Evolutionary conservation across 2,797 vertebrate genomes (phyloP), one percentile per base, ranked within the genome.

Genomic region (Mormyrus hasselquistii): DNA sequence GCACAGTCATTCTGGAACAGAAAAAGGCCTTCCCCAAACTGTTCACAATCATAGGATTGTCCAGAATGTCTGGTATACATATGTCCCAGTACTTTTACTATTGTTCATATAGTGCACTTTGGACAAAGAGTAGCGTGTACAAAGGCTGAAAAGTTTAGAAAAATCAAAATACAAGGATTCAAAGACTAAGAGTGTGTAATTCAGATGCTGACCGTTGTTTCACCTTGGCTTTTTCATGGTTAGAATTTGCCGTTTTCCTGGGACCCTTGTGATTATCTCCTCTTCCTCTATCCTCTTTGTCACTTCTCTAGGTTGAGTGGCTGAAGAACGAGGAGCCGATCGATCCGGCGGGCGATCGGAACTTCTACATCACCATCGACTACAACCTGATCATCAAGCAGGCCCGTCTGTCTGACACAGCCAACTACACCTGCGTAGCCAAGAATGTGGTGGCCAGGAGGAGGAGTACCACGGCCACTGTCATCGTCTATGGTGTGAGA

Each of bases 331-430:
- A 99, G 94, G 98, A 99, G 82, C 93, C 99, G 44, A 99, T 99
- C 0, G 98, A 99, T 92, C 98, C 99, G 0, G 96, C 97, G 0
- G 98, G 98, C 87, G 99, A 99, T 93, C 94, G 97, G 34, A 99
- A 99, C 94, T 99, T 99, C 95, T 99, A 99, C 93, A 99, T 99
- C 93, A 99, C 99, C 91, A 98, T 99, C 1, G 99, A 99, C 93
- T 98, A 99, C 95, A 99, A 99, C 93, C 96, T 99, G 92, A 99
- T 99, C 95, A 99, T 99, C 93, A 99, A 99, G 92, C 99, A 99
- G 94, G 98, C 98, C 9, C 97, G 98, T 0, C 97, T 99, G 86
- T 99, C 98, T 0, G 99, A 99, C 91, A 99, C 98, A 0, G 98
- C 99, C 76, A 99, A 99, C 93, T 99, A 99, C 91, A 99, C 99